Percentiles rank a stretch among this genome's conserved stretches.
Evolutionary conservation across 2,888 invertebrate species (phyloP).

Genomic region (Tupiocoris notatus): DNA sequence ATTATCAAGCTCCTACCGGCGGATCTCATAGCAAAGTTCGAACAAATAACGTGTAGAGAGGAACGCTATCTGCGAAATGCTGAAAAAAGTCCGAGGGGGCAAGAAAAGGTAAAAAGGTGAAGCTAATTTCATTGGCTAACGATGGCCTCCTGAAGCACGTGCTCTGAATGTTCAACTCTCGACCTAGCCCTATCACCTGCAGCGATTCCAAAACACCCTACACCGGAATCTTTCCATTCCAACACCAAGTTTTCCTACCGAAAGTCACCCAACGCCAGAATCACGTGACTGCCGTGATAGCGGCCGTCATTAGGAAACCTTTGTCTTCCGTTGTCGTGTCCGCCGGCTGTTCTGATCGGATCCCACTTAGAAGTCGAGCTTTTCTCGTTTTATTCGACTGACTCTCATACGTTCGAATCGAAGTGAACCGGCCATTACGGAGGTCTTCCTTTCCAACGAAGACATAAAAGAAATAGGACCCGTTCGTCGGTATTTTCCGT

Average conservation of each 20-base stretch:
- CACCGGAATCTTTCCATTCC: background rate
- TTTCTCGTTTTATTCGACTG: background rate
- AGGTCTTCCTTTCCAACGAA: no score
- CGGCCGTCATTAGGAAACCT: slow-evolving; percentile 23
- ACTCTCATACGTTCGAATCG: background rate
- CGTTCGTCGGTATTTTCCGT: background rate
- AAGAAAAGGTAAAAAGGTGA: slow-evolving; percentile 6
- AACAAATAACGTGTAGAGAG: no score
- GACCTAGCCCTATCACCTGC: no score
- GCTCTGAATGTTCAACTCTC: slow-evolving; percentile 34
- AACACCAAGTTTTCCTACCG: no score
- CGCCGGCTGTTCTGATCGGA: background rate
- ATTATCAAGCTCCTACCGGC: no score
- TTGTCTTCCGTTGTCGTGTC: slow-evolving; percentile 1
- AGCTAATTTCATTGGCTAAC: slow-evolving; percentile 43
- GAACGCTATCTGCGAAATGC: background rate
- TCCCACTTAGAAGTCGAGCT: background rate
- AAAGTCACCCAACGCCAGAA: background rate
- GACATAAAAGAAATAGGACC: slow-evolving; percentile 21
- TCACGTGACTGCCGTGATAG: slow-evolving; percentile 12
- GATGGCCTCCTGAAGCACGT: slow-evolving; percentile 30
- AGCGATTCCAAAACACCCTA: slow-evolving; percentile 8
- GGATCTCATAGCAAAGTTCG: no score
- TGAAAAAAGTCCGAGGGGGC: slow-evolving; percentile 15
- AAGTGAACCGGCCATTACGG: slow-evolving; percentile 5